phyloP scores from a whole-genome alignment of 2,888 invertebrate species.

The Branchipolynoe longqiensis region DNA sequence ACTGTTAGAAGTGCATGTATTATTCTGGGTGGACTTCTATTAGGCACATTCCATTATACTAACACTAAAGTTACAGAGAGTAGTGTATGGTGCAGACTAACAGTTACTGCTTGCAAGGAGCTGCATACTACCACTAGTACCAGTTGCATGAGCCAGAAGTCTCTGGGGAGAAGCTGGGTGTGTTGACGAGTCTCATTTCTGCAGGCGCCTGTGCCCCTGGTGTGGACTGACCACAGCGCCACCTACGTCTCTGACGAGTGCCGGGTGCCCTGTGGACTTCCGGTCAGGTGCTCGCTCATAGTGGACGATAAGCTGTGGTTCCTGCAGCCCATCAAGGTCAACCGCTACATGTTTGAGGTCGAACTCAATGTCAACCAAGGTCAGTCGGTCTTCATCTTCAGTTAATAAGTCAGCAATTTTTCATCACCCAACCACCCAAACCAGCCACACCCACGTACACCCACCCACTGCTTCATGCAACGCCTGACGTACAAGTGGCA shows the following conservation, averaged over 20 bases:
- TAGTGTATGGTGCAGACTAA: neutral
- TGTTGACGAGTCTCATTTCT: no score
- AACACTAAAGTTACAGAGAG: no score
- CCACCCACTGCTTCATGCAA: no score
- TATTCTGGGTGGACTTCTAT: no score
- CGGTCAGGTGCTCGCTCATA: slow-evolving; percentile 9
- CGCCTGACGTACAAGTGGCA: no score
- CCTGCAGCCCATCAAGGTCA: slow-evolving; percentile 49
- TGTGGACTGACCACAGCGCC: slow-evolving; percentile 64
- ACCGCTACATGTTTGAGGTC: slow-evolving; percentile 57
- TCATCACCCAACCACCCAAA: neutral
- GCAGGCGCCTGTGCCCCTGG: neutral
- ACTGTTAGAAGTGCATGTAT: no score
- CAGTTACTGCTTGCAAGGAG: no score
- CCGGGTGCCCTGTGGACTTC: slow-evolving; percentile 49
- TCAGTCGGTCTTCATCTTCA: no score
- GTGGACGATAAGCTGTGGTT: slow-evolving; percentile 34
- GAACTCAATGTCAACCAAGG: slow-evolving; percentile 49
- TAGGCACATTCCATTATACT: no score
- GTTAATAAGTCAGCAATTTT: neutral
- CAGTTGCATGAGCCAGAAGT: neutral
- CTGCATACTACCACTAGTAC: neutral
- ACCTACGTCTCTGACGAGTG: slow-evolving; percentile 49
- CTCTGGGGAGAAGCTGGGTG: neutral
- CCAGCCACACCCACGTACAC: no score